Conservation (phyloP, 2,797 vertebrate species). For the Onychomys arenicola region DNA sequence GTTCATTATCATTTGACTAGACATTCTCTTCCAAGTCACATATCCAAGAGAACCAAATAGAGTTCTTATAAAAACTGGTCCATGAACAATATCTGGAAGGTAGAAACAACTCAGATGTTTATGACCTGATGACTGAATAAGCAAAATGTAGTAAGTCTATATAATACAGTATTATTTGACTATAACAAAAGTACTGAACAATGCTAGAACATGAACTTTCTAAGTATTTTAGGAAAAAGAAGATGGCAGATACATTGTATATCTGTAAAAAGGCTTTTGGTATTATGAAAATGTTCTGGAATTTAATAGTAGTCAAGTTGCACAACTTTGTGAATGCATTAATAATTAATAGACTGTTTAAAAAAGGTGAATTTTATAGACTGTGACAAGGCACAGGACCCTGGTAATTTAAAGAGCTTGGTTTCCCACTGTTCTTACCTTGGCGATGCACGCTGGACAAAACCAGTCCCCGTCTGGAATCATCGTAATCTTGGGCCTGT, state of each 20-base stretch:
- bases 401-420: background rate
- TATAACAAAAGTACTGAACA: background rate
- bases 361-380: conserved; percentile 27
- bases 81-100: background rate
- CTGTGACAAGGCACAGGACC: background rate
- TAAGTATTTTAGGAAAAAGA: background rate
- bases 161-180: background rate
- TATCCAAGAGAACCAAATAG: conserved; percentile 33
- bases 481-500: conserved; percentile 97
- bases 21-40: background rate
- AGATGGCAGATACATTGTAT: background rate
- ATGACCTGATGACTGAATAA: conserved; percentile 12
- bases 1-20: conserved; percentile 2
- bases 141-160: background rate
- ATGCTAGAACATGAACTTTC: background rate
- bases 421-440: conserved; percentile 88
- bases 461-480: conserved; percentile 99
- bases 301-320: background rate
- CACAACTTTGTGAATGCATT: background rate
- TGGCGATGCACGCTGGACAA: conserved; percentile 98
- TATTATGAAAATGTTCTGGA: conserved; percentile 12
- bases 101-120: background rate
- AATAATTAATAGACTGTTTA: background rate
- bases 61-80: background rate
- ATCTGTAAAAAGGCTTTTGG: background rate